Base-by-base conservation (phyloP, 2,888 invertebrate genomes). In the Ichneumoninae sp. region DNA sequence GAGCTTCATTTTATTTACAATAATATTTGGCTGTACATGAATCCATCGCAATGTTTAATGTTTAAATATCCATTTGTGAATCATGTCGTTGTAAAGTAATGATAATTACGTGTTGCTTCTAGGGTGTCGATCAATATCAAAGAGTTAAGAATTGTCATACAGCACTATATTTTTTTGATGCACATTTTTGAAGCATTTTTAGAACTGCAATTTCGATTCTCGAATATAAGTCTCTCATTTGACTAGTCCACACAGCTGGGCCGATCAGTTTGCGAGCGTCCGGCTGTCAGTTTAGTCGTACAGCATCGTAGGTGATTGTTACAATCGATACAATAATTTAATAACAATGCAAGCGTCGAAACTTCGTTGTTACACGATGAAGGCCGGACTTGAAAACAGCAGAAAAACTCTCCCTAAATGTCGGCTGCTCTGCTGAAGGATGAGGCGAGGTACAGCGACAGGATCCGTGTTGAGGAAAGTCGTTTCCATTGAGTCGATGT, bases 361-460 rank as follows among this genome's bases (percentile, higher is more conserved):
- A 71, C 22, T 10, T 33, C 19, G 19, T 73, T 57, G 44, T 80
- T 54, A 2, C 30, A 50, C 66, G 36, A 22, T 19, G 30, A 19
- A 33, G 1, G 40, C 6, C 26, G n/a, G 30, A 60, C 5, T 60
- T 26, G 16, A 10, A 60, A 4, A 30, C 13, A 6, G 1, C 22
- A 22, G 60, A 26, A 60, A 60, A 13, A 22, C 30, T 60, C 30
- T 19, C 3, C 26, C 4, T 10, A 26, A 26, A 60, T 30, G 60
- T 60, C 10, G 1, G 1, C 30, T 26, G 16, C 3, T 13, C 60
- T n/a, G 30, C 10, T 10, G 26, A 47, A 36, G 50, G 66, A 76
- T 70, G 65, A 70, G 30, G 57, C 47, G n/a, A 75, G 68, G 60
- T 47, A 77, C 60, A 8, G 65, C 65, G 30, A 47, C 44, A 57